Base-by-base conservation (phyloP, 2,113 vertebrate species). In the Anser cygnoides region DNA sequence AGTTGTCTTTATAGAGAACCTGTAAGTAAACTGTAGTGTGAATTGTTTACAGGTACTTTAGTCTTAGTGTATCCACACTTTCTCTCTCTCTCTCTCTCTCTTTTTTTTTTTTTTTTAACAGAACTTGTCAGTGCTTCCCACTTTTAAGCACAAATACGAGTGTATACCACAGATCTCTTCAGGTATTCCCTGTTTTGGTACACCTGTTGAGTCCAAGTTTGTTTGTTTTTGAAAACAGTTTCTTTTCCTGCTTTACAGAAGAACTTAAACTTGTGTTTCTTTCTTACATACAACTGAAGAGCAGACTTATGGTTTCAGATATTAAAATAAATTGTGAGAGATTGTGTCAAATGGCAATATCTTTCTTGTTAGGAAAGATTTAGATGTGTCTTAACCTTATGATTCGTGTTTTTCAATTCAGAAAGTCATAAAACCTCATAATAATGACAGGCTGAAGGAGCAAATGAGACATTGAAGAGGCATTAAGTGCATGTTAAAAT, bases 181-280 rank as follows among this genome's bases (percentile, higher is more conserved):
- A 43, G 2, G 2, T 59, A 13, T 23, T 77, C 33, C 65, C 55
- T 58, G 3, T 50, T 66, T 77, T 67, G 13, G 58, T 78, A 31
- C 62, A 90, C 94, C 73, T 94, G 86, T 77, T 83, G 84, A 94
- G 13, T 15, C 19, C 39, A 6, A 49, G 39, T 37, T 41, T 80
- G 4, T 35, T 79, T 46, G 10, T 78, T 55, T 70, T 43, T 17
- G 8, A 25, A 66, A 61, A 50, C 23, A 72, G 6, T 59, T 90
- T 55, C 4, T 61, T 68, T 87, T 83, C 16, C 7, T 77, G 28
- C 33, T 75, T 71, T 87, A 18, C 25, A 70, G 20, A 68, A 55
- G 13, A 79, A 17, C 19, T 39, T 23, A 4, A 52, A 58, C 39
- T 70, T 77, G 9, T 50, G 10, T 50, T 91, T 73, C 6, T 72